Evolutionary conservation across 2,888 invertebrate genomes (phyloP).

Genomic region (Scaptomyza parva): DNA sequence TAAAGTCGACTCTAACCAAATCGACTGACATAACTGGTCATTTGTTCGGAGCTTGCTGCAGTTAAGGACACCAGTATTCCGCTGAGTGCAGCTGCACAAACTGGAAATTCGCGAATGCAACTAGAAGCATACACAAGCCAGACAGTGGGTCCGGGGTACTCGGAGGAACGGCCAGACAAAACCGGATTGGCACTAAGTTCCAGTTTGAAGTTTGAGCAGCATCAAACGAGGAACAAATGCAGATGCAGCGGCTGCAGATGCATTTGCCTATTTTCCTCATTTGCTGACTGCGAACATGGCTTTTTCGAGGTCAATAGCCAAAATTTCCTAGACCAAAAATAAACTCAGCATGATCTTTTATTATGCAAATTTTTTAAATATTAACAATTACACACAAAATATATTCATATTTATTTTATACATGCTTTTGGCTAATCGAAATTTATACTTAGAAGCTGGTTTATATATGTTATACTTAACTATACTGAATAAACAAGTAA

Average conservation of each 20-base stretch:
- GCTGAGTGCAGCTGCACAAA: constrained; percentile 68
- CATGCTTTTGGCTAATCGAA: no score
- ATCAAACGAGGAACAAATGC: constrained; percentile 46
- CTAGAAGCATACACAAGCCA: constrained; percentile 55
- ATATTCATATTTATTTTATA: no score
- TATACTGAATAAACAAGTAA: no score
- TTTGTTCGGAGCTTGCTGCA: constrained; percentile 64
- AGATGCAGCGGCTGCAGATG: constrained; percentile 35
- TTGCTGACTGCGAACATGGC: constrained; percentile 37
- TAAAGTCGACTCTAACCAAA: constrained; percentile 57
- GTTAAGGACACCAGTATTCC: constrained; percentile 65
- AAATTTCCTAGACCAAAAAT: constrained; percentile 1
- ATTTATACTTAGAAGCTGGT: no score
- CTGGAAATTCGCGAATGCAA: constrained; percentile 74
- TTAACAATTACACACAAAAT: no score
- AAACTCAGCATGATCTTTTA: no score
- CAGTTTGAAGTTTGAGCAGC: constrained; percentile 67
- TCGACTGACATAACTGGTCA: constrained; percentile 77
- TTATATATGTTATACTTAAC: no score
- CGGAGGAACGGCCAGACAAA: constrained; percentile 29
- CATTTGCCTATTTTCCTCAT: constrained; percentile 48
- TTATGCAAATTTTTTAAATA: no score
- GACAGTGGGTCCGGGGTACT: constrained; percentile 49
- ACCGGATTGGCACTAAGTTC: constrained; percentile 77
- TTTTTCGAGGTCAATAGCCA: constrained; percentile 43